A percentile compares a stretch with the other conserved stretches of the same genome.
phyloP scores from a whole-genome alignment of 2,797 vertebrate genomes.

The Mus minutoides region DNA sequence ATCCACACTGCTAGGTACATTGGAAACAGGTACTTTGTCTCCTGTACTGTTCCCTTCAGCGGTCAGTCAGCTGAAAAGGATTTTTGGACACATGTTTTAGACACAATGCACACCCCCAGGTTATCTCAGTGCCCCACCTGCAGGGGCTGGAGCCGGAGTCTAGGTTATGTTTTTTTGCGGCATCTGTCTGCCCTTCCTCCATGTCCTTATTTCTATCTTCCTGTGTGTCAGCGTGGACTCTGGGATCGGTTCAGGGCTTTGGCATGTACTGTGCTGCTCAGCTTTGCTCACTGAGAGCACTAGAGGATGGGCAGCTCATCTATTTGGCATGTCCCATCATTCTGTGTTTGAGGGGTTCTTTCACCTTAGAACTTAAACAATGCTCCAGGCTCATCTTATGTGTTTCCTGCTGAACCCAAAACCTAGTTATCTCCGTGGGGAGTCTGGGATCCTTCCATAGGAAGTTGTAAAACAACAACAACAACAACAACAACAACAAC shows the following conservation, averaged over 20 bases:
- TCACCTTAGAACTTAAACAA: background rate
- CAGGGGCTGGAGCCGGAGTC: background rate
- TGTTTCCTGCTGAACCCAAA: background rate
- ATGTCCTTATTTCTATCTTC: background rate
- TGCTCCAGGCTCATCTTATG: background rate
- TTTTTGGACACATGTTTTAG: background rate
- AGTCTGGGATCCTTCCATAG: background rate
- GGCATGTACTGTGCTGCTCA: background rate
- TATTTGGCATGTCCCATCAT: accelerated
- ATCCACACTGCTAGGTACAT: accelerated
- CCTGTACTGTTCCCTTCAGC: background rate
- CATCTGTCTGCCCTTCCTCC: background rate
- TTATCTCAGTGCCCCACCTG: background rate
- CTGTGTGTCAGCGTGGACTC: background rate
- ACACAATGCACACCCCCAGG: background rate
- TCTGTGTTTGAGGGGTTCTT: background rate
- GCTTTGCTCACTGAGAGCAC: background rate
- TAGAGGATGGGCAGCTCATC: background rate
- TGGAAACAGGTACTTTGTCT: background rate
- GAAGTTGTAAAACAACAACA: background rate
- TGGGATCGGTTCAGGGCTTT: background rate
- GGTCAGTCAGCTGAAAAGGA: background rate
- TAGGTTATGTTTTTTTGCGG: background rate
- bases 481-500: too few relatives aligned
- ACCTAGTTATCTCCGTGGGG: background rate